Conservation (phyloP, 2,797 vertebrate species). For the Acrossocheilus fasciatus region DNA sequence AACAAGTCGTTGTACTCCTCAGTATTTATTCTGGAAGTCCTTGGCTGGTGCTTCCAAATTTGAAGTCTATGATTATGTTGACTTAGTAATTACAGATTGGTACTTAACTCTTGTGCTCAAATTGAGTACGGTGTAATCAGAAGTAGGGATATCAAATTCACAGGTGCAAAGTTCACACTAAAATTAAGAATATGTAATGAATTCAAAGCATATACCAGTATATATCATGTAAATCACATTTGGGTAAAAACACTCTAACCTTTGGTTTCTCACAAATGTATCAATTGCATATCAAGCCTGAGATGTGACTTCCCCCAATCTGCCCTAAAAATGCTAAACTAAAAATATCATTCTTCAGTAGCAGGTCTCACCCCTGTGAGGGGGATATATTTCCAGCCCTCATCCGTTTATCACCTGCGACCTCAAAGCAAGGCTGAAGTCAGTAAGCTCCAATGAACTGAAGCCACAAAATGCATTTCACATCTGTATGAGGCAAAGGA, state of each 20-base stretch:
- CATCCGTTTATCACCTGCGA: slow-evolving; percentile 38
- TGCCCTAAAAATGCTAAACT: background rate
- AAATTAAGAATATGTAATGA: background rate
- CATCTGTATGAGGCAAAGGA: background rate
- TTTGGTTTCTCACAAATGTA: background rate
- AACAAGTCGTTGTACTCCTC: background rate
- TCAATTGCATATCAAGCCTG: background rate
- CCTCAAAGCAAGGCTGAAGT: slow-evolving; percentile 45
- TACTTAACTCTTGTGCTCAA: background rate
- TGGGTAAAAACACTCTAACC: background rate
- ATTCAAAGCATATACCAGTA: background rate
- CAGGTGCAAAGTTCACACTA: background rate
- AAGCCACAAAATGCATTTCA: slow-evolving; percentile 29
- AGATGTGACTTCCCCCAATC: background rate
- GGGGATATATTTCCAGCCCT: slow-evolving; percentile 14
- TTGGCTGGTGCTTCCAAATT: background rate
- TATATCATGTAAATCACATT: too few relatives aligned
- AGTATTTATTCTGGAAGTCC: background rate
- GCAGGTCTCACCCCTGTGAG: background rate
- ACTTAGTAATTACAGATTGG: background rate
- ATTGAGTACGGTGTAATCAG: background rate
- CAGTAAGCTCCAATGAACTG: slow-evolving; percentile 35
- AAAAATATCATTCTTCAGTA: background rate
- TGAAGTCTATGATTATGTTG: background rate
- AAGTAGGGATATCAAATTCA: background rate